Base-by-base conservation (phyloP, 2,113 vertebrate genomes). In the Colossoma macropomum region DNA sequence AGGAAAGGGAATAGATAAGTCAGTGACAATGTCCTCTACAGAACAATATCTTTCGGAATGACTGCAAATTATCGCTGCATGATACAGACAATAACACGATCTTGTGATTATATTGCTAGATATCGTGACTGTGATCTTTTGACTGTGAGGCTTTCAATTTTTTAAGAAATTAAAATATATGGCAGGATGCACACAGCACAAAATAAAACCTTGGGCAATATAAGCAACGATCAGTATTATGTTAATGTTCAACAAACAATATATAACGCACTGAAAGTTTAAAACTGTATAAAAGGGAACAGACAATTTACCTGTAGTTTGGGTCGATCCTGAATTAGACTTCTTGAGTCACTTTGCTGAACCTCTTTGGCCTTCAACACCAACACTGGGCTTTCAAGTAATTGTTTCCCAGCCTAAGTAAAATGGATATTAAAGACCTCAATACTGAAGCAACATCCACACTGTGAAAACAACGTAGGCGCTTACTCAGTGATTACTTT, bases 291-390 rank as follows among this genome's bases (percentile, higher is more conserved):
- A 50, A 50, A 50, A 50, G 13, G 13, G 4, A 50, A 50, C 15
- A 52, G 56, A 38, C 17, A 62, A 48, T 90, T 87, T 93, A 98
- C 97, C 97, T 97, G 93, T 84, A 96, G 82, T 85, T 92, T 93
- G 80, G 94, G 91, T 65, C 84, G 89, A 65, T 95, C 93, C 45
- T 94, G 93, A 76, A 95, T 88, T 52, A 90, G 85, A 19, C 77
- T 87, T 23, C 87, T 79, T 56, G 92, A 92, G 41, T 95, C 90
- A 62, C 52, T 34, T 10, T 70, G 89, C 62, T 89, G 86, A 66
- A 83, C 90, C 75, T 93, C 89, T 11, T 94, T 63, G 59, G 54
- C 28, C 79, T 95, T 93, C 48, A 97, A 0, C 62, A 95, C 91
- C 85, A 91, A 91, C 56, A 94, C 89, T 83, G 85, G 91, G 28